Conservation (phyloP, 2,113 vertebrate species). For the Ctenodactylus gundi region DNA sequence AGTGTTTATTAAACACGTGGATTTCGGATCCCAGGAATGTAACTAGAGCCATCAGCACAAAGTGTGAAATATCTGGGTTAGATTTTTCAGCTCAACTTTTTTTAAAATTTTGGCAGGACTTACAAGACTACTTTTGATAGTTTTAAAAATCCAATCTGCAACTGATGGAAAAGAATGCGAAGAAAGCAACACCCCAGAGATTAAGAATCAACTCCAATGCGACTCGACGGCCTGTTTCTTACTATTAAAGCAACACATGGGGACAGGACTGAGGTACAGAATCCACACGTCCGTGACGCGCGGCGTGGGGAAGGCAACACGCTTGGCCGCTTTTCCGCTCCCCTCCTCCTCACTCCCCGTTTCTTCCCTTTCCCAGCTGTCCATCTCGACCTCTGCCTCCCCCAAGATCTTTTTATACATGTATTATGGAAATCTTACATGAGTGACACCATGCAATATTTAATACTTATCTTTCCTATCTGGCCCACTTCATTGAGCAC, state of each 20-base stretch:
- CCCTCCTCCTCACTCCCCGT: neutral
- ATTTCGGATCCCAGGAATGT: conserved; percentile 44
- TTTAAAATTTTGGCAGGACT: neutral
- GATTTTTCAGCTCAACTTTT: neutral
- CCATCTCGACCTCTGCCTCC: neutral
- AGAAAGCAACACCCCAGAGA: no score
- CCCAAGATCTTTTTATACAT: neutral
- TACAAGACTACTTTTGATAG: conserved; percentile 6
- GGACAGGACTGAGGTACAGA: no score
- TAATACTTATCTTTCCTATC: no score
- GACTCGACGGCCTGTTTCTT: no score
- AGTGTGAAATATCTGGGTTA: conserved; percentile 48
- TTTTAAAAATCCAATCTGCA: conserved; percentile 37
- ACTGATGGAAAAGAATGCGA: conserved; percentile 28
- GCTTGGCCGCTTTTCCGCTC: neutral
- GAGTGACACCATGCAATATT: no score
- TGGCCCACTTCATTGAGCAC: no score
- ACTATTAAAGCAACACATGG: conserved; percentile 3
- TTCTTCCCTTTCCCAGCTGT: no score
- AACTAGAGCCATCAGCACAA: conserved; percentile 30
- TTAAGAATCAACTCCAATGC: no score
- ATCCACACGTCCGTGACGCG: no score
- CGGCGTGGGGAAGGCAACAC: no score
- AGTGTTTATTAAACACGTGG: conserved; percentile 13
- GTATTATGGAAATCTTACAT: no score